Evolutionary conservation across 2,797 vertebrate species (phyloP).

Genomic region (Hapalemur alaotrensis): DNA sequence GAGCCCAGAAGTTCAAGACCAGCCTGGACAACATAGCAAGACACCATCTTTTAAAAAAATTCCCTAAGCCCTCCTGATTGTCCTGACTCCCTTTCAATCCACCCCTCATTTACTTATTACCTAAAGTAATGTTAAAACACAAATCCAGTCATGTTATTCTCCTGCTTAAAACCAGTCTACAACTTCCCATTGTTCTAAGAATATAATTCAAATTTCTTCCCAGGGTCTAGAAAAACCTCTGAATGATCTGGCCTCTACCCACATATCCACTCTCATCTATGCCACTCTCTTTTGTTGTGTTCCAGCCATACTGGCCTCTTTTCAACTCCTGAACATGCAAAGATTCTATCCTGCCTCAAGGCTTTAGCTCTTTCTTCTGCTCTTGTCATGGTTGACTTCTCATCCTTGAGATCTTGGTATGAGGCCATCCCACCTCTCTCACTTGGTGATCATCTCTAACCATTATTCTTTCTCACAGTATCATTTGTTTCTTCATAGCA

Average conservation of each 20-base stretch:
- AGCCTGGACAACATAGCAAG: background rate
- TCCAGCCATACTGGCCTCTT: background rate
- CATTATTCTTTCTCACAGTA: background rate
- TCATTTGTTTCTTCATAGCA: background rate
- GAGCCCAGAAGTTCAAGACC: background rate
- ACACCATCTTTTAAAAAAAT: background rate
- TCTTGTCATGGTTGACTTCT: background rate
- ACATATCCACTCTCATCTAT: background rate
- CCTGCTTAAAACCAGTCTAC: constrained; percentile 10
- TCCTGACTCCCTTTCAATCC: background rate
- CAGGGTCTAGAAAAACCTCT: background rate
- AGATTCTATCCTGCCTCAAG: background rate
- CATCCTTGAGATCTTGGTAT: background rate
- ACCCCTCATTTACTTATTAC: background rate
- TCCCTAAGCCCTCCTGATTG: background rate
- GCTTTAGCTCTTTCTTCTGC: background rate
- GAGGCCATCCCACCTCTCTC: background rate
- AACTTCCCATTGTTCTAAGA: background rate
- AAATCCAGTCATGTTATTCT: background rate
- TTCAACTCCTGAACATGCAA: background rate
- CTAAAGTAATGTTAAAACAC: background rate
- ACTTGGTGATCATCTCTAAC: background rate
- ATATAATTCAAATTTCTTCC: constrained; percentile 21
- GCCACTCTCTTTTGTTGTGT: background rate
- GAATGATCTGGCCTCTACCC: background rate